A percentile compares a stretch with the other conserved stretches of the same genome.
Evolutionary conservation across 2,888 invertebrate species (phyloP).

Genomic region (Coelopa pilipes): DNA sequence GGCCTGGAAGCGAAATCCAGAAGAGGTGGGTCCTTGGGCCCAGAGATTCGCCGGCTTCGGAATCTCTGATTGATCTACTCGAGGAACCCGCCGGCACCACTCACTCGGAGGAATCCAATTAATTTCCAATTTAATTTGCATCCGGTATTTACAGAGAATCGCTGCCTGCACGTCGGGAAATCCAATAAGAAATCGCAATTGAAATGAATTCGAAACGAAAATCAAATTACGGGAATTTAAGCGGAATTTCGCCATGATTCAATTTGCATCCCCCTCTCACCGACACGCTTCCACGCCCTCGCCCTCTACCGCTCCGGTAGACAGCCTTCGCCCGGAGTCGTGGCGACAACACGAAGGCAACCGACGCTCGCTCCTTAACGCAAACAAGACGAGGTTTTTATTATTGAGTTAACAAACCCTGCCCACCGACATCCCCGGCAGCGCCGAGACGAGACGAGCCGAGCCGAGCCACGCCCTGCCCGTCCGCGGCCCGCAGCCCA

Average conservation of each 20-base stretch:
- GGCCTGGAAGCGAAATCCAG: too few relatives aligned
- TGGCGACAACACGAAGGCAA: neutral
- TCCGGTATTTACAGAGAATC: slow-evolving; percentile 3
- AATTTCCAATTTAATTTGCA: slow-evolving; percentile 6
- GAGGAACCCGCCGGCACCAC: neutral
- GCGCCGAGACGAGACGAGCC: too few relatives aligned
- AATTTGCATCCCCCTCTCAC: slow-evolving; percentile 11
- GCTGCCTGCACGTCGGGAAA: neutral
- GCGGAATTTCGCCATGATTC: slow-evolving; percentile 21
- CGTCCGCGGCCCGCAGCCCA: neutral
- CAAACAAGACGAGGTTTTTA: slow-evolving; percentile 26
- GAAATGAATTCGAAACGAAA: slow-evolving; percentile 22
- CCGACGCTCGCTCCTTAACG: slow-evolving; percentile 1
- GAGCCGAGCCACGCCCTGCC: neutral
- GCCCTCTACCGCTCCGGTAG: too few relatives aligned
- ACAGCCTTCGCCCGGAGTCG: neutral
- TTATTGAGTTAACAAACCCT: slow-evolving; percentile 21
- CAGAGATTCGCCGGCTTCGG: too few relatives aligned
- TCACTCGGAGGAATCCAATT: neutral
- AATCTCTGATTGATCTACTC: neutral
- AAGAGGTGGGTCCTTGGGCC: too few relatives aligned
- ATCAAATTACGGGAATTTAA: slow-evolving; percentile 25
- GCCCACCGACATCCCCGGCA: slow-evolving; percentile 6
- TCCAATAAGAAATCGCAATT: slow-evolving; percentile 23
- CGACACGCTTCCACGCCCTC: neutral